phyloP scores from a whole-genome alignment of 2,113 vertebrate genomes.

The Sylvilagus bachmani region DNA sequence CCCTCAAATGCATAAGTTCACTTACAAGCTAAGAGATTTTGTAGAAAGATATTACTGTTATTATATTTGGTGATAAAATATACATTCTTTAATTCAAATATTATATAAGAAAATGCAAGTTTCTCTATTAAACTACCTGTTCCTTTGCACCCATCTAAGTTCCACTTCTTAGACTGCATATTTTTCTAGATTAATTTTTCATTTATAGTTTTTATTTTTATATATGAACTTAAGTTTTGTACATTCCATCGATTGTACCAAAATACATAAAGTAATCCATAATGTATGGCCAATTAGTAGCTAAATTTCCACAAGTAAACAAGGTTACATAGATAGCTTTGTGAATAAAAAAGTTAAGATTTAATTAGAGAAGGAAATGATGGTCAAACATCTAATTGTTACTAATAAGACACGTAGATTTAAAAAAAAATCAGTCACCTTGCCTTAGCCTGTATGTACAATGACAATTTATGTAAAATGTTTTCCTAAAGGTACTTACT shows the following conservation, averaged over 20 bases:
- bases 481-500: not conserved
- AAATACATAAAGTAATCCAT: not conserved
- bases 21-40: not conserved
- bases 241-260: not conserved
- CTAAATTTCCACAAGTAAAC: not conserved
- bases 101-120: not conserved
- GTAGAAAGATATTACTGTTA: not conserved
- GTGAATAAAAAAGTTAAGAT: not conserved
- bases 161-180: not conserved
- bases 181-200: not conserved
- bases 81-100: not conserved
- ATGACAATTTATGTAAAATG: not conserved
- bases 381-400: not conserved
- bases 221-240: not conserved
- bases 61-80: not conserved
- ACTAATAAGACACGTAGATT: not conserved
- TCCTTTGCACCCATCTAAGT: not conserved
- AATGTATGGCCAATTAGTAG: not conserved
- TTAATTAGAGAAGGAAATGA: not conserved
- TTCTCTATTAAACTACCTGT: not conserved
- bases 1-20: not conserved
- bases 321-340: not conserved
- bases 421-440: not conserved
- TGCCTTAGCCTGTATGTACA: not conserved
- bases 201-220: not conserved